phyloP scores from a whole-genome alignment of 2,113 vertebrate genomes.

The Apeltes quadracus region DNA sequence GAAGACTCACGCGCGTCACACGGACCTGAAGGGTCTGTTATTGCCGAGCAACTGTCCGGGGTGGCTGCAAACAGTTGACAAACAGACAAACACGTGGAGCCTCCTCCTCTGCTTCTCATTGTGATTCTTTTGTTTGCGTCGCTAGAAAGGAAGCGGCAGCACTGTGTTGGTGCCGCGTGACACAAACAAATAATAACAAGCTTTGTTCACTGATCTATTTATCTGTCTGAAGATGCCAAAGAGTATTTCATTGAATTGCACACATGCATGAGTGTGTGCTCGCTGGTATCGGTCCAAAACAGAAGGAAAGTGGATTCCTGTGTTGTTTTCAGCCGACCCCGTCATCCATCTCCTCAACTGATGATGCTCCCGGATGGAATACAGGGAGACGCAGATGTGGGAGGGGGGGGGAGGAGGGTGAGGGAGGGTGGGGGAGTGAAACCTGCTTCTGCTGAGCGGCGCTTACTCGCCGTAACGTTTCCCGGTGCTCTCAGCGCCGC shows the following conservation, averaged over 20 bases:
- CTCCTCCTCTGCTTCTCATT: not conserved
- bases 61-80: no score
- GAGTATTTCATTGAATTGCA: not conserved
- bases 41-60: no score
- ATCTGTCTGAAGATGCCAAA: not conserved
- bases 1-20: no score
- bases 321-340: conserved; percentile 27
- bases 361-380: conserved; percentile 60
- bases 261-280: not conserved
- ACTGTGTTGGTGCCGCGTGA: not conserved
- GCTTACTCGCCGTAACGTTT: conserved; percentile 19
- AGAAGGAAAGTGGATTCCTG: conserved; percentile 49
- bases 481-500: conserved; percentile 50
- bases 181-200: not conserved
- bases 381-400: not conserved
- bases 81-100: no score
- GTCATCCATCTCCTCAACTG: conserved; percentile 64
- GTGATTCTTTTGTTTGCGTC: not conserved
- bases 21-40: no score
- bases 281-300: no score
- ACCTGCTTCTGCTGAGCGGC: conserved; percentile 8
- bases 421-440: not conserved
- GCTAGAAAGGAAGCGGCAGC: not conserved
- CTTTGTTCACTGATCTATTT: not conserved
- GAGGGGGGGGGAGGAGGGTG: not conserved